A percentile compares a stretch with the other conserved stretches of the same genome.
Conservation (phyloP, 2,888 invertebrate species). For the Sceliomorpha sp. region DNA sequence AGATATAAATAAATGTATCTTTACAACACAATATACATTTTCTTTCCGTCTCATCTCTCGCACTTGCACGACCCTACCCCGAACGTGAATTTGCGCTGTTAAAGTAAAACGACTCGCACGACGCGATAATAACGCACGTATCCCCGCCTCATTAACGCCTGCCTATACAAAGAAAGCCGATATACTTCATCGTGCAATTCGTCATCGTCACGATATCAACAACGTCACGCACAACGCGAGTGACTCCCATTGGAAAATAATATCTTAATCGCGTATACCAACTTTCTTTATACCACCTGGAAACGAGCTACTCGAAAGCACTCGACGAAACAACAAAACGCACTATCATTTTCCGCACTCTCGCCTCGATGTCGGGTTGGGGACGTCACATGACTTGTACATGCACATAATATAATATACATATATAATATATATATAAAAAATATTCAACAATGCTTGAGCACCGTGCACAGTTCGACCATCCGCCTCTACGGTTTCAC, state of each 20-base stretch:
- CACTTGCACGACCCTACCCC: constrained; percentile 43
- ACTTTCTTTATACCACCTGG: too few species aligned
- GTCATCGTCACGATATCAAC: too few species aligned
- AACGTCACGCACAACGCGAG: too few species aligned
- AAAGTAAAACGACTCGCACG: constrained; percentile 21
- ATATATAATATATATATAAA: constrained; percentile 60
- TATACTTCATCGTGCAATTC: too few species aligned
- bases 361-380: constrained; percentile 3
- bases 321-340: too few species aligned
- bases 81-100: constrained; percentile 5
- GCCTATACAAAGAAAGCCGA: too few species aligned
- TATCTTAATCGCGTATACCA: too few species aligned
- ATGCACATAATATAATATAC: constrained; percentile 18
- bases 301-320: too few species aligned
- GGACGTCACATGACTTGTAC: constrained; percentile 33
- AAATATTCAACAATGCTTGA: constrained; percentile 74
- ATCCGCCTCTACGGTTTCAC: constrained; percentile 33
- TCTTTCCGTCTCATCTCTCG: constrained; percentile 40
- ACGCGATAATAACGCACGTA: constrained; percentile 16
- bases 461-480: constrained; percentile 60
- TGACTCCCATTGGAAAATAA: too few species aligned
- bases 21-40: constrained; percentile 74
- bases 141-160: not conserved
- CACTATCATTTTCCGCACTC: too few species aligned
- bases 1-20: constrained; percentile 79